phyloP scores from a whole-genome alignment of 2,888 invertebrate genomes.

The Microplitis manilae region DNA sequence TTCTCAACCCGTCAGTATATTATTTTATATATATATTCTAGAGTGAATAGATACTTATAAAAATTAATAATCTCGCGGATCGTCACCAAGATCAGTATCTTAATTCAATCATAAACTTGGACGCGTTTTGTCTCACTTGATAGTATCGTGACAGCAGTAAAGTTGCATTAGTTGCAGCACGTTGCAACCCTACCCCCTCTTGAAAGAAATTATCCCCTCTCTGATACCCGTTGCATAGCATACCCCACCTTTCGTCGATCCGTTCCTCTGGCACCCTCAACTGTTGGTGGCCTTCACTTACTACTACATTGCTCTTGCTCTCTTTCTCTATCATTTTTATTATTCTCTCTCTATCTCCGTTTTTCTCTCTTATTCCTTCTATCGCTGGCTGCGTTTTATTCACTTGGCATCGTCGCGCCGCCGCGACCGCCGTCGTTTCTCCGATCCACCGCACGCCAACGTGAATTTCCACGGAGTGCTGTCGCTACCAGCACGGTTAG shows the following conservation, averaged over 20 bases:
- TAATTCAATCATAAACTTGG: conserved; percentile 28
- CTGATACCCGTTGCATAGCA: not conserved
- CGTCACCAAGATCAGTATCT: conserved; percentile 13
- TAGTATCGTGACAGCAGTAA: conserved; percentile 5
- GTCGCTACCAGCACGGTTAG: conserved; percentile 60
- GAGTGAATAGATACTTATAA: too few species aligned
- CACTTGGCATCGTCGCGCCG: conserved; percentile 19
- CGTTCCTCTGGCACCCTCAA: conserved; percentile 17
- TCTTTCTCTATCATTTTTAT: conserved; percentile 18
- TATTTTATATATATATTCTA: too few species aligned
- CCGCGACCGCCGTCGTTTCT: conserved; percentile 28
- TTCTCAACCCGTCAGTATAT: too few species aligned
- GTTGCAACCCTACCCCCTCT: conserved; percentile 2
- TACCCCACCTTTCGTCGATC: conserved; percentile 3
- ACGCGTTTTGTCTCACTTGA: conserved; percentile 11
- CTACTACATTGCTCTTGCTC: not conserved
- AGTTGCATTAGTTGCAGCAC: conserved; percentile 21
- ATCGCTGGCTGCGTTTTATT: conserved; percentile 18
- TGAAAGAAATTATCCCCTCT: conserved; percentile 9
- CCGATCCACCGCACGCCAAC: conserved; percentile 51
- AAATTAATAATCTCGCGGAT: conserved; percentile 5
- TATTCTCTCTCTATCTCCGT: conserved; percentile 7
- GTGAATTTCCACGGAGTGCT: conserved; percentile 60
- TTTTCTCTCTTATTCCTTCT: conserved; percentile 1
- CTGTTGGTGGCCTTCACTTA: conserved; percentile 14